phyloP scores from a whole-genome alignment of 2,113 vertebrate genomes.

The Artemisiospiza belli region DNA sequence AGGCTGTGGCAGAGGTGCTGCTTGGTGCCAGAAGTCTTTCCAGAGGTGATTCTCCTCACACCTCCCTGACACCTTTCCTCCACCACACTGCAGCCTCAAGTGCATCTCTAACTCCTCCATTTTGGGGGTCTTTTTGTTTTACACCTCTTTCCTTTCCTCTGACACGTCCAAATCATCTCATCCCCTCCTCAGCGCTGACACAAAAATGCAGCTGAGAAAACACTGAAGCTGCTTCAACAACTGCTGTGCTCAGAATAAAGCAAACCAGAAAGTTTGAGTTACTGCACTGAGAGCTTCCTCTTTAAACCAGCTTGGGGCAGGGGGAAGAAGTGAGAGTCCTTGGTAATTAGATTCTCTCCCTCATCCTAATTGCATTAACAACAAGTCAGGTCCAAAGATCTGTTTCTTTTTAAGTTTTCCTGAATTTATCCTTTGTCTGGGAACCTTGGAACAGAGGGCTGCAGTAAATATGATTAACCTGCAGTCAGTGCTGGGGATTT shows the following conservation, averaged over 20 bases:
- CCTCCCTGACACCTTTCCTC: background rate
- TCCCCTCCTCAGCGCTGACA: conserved; percentile 10
- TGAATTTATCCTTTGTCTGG: conserved; percentile 72
- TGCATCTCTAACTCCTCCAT: conserved; percentile 27
- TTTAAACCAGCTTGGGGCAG: conserved; percentile 1
- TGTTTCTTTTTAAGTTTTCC: conserved; percentile 74
- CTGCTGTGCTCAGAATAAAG: conserved; percentile 39
- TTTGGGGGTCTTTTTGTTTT: background rate
- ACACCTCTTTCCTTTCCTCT: background rate
- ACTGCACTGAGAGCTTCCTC: conserved; percentile 2
- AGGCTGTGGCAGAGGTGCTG: background rate
- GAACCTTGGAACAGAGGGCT: conserved; percentile 65
- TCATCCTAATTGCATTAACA: conserved; percentile 57
- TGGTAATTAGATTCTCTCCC: conserved; percentile 71
- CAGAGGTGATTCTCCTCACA: background rate
- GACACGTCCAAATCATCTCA: conserved; percentile 7
- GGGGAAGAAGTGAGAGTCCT: conserved; percentile 39
- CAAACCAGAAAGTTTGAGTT: conserved; percentile 32
- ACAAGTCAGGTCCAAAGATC: conserved; percentile 71
- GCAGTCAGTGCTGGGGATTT: conserved; percentile 60
- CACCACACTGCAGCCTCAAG: conserved; percentile 14
- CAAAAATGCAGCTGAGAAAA: conserved; percentile 59
- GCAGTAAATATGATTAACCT: conserved; percentile 71
- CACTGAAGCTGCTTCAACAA: conserved; percentile 38
- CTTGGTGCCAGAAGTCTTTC: background rate